Percentiles rank a stretch among this genome's conserved stretches.
Evolutionary conservation across 2,888 invertebrate species (phyloP).

Genomic region (Nysson spinosus): DNA sequence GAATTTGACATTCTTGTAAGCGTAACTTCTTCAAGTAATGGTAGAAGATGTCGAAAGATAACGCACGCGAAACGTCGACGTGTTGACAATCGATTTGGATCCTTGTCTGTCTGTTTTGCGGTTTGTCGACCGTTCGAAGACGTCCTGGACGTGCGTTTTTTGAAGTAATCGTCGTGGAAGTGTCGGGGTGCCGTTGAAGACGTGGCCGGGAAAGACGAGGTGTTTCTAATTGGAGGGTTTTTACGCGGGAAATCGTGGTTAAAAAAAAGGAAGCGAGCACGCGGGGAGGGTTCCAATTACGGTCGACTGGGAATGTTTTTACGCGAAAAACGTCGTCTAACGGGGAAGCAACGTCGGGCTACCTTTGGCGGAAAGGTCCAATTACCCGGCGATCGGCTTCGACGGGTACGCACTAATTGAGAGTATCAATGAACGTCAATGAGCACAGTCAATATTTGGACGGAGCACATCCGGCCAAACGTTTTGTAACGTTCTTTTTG

Average conservation of each 20-base stretch:
- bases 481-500: conserved; percentile 65
- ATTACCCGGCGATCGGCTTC: conserved; percentile 62
- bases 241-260: not conserved
- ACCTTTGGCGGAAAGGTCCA: conserved; percentile 51
- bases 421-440: conserved; percentile 65
- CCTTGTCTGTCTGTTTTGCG: too few species aligned
- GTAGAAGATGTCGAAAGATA: too few species aligned
- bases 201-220: conserved; percentile 13
- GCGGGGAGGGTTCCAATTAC: conserved; percentile 41
- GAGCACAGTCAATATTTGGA: conserved; percentile 64
- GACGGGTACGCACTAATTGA: conserved; percentile 62
- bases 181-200: not conserved
- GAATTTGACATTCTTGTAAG: too few species aligned
- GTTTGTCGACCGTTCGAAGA: too few species aligned
- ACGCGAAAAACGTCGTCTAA: conserved; percentile 27
- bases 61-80: too few species aligned
- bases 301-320: conserved; percentile 27
- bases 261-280: conserved; percentile 4
- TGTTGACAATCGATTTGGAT: too few species aligned
- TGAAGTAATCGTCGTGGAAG: not conserved
- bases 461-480: conserved; percentile 62
- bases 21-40: too few species aligned
- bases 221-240: conserved; percentile 35
- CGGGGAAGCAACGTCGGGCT: conserved; percentile 25
- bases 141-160: too few species aligned